These are phyloP conservation scores for Tenebrosternarchus preto DNA, from an alignment of 2,113 vertebrate species.

Conservation along the genomic window DNA sequence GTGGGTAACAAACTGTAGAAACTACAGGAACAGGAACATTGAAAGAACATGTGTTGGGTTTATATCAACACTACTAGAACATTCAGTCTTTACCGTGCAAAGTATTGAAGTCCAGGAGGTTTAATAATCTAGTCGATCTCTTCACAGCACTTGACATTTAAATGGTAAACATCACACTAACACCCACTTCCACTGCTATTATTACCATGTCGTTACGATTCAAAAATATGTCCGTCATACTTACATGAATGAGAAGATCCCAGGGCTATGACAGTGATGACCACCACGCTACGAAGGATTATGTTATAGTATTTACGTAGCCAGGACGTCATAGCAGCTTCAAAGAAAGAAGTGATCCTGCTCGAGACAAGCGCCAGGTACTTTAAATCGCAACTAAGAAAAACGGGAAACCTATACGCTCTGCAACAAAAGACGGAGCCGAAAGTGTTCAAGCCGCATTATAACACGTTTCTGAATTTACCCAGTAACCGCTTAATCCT, in stretches of 20 bases:
- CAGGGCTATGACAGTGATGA: constrained; percentile 50
- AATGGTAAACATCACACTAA: too few species aligned
- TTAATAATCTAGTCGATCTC: too few species aligned
- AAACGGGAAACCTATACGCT: constrained; percentile 35
- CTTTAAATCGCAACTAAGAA: constrained; percentile 1
- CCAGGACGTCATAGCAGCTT: constrained; percentile 76
- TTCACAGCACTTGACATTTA: too few species aligned
- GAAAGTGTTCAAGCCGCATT: constrained; percentile 62
- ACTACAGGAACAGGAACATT: too few species aligned
- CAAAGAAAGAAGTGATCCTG: constrained; percentile 41
- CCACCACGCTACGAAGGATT: constrained; percentile 62
- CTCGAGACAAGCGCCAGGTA: background rate
- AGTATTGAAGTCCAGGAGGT: too few species aligned
- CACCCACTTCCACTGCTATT: too few species aligned
- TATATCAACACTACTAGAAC: background rate
- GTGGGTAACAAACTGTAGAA: background rate
- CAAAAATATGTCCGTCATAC: constrained; percentile 48
- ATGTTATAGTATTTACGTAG: constrained; percentile 62
- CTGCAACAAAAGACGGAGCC: constrained; percentile 65
- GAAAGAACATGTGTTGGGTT: background rate
- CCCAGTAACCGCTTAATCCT: constrained; percentile 66
- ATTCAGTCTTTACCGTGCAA: too few species aligned
- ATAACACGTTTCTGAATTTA: constrained; percentile 41
- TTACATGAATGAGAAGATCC: constrained; percentile 65
- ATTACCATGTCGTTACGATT: too few species aligned